Percentiles rank a stretch among this genome's conserved stretches.
Conservation (phyloP, 1,140 invertebrate species). For the Stegodyphus dumicola region DNA sequence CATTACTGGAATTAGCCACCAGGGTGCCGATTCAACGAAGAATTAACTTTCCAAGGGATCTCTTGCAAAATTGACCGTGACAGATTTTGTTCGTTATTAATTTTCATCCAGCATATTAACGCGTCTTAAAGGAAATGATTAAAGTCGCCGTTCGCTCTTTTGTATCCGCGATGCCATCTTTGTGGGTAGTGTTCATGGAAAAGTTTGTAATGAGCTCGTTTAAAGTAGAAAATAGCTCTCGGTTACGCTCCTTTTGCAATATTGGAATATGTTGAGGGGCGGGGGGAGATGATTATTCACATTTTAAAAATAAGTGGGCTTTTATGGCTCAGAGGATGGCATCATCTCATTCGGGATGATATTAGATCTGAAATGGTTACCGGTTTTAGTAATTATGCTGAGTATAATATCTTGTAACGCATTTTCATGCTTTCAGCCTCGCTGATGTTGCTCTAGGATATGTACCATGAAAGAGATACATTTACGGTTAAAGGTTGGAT, state of each 20-base stretch:
- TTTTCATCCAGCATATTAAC: conserved; percentile 32
- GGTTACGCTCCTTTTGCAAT: neutral
- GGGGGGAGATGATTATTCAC: no score
- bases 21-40: neutral
- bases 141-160: neutral
- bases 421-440: no score
- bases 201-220: conserved; percentile 16
- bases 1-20: conserved; percentile 40
- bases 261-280: no score
- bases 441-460: no score
- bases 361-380: no score
- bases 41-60: neutral
- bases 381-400: no score
- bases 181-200: neutral
- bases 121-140: neutral
- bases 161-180: neutral
- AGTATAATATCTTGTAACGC: no score
- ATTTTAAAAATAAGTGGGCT: no score
- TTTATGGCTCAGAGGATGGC: no score
- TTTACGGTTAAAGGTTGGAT: no score
- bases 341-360: no score
- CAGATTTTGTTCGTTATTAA: conserved; percentile 55
- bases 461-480: no score
- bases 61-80: conserved; percentile 38
- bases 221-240: neutral